These are phyloP conservation scores for Enhydra lutris DNA, from an alignment of 2,113 vertebrate genomes.

Conservation along the genomic window DNA sequence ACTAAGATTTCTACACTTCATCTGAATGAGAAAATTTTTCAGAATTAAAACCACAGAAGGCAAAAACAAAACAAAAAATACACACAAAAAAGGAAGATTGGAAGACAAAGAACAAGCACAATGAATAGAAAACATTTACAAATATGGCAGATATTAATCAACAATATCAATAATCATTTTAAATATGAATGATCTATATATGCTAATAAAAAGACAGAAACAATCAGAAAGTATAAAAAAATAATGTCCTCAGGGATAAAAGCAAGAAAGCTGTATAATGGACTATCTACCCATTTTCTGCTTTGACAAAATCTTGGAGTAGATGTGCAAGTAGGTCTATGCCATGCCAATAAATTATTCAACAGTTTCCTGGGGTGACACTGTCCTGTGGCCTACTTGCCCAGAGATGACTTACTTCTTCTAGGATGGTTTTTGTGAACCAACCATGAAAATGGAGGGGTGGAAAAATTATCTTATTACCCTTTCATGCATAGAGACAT, in stretches of 20 bases:
- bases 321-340: neutral
- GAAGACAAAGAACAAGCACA: neutral
- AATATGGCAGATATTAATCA: neutral
- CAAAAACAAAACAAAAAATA: too few relatives aligned
- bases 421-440: neutral
- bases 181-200: neutral
- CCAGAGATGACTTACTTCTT: neutral
- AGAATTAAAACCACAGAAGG: neutral
- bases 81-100: too few relatives aligned
- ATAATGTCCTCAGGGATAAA: accelerated
- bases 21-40: neutral
- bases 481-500: neutral
- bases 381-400: neutral
- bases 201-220: neutral
- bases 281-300: neutral
- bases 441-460: neutral
- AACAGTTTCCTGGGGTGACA: neutral
- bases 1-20: neutral
- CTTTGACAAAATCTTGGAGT: neutral
- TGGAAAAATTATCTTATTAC: neutral
- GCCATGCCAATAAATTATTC: neutral
- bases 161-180: neutral
- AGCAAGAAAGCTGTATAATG: neutral
- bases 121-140: neutral
- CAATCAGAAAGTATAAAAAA: neutral